phyloP scores from a whole-genome alignment of 2,113 vertebrate genomes.

The Gnathonemus longibarbis region DNA sequence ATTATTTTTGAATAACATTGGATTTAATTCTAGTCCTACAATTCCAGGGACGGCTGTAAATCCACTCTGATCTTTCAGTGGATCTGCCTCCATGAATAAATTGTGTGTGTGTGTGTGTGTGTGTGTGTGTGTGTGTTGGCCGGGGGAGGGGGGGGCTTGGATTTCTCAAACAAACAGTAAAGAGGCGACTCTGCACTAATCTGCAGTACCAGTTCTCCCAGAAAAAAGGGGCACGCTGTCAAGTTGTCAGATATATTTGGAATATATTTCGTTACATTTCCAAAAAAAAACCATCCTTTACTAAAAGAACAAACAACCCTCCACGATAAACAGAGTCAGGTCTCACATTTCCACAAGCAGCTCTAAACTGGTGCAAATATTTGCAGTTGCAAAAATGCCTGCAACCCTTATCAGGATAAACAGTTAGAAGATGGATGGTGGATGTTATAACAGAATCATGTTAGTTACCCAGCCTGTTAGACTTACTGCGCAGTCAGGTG shows the following conservation, averaged over 20 bases:
- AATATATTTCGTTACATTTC: slow-evolving; percentile 29
- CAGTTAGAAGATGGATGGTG: not conserved
- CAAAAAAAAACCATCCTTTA: not conserved
- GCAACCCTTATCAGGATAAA: not conserved
- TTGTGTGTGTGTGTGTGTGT: not conserved
- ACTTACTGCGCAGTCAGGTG: not conserved
- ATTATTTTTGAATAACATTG: slow-evolving; percentile 11
- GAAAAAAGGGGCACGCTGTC: slow-evolving; percentile 14
- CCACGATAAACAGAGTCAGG: not conserved
- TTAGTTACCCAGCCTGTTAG: not conserved
- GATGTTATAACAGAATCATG: not conserved
- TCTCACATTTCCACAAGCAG: not conserved
- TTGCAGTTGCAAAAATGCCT: not conserved
- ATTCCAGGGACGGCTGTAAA: slow-evolving; percentile 19
- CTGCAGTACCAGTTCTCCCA: slow-evolving; percentile 19
- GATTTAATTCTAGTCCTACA: slow-evolving; percentile 16
- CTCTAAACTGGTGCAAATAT: slow-evolving; percentile 4
- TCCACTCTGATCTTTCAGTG: slow-evolving; percentile 25
- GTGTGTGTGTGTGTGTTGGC: too few species aligned
- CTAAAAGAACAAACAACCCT: slow-evolving; percentile 23
- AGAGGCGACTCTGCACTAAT: slow-evolving; percentile 25
- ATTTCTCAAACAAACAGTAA: slow-evolving; percentile 13
- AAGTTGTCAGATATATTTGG: not conserved
- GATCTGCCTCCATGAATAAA: slow-evolving; percentile 13
- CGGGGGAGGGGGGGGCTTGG: slow-evolving; percentile 2